Evolutionary conservation across 2,113 vertebrate species (phyloP), one percentile per base, ranked within the genome.

Genomic region (Crotalus horridus): DNA sequence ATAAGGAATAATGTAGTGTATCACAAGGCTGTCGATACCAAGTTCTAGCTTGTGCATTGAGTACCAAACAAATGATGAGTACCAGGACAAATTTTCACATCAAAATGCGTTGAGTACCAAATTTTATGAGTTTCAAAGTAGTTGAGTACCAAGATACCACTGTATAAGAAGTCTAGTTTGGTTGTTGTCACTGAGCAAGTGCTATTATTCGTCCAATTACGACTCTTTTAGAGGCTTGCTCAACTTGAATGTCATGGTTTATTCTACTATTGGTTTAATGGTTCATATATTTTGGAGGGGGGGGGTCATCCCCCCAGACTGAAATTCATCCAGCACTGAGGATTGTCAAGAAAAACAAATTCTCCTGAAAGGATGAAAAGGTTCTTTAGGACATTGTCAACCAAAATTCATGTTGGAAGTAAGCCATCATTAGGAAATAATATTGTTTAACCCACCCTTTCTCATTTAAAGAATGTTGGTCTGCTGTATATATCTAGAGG

Each of bases 251-350:
- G 55, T 64, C 87, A 8, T 92, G 81, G 17, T 87, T 85, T 94
- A 85, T 92, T 64, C 93, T n/a, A 81, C n/a, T 29, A 85, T 95
- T 54, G 95, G 94, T 90, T 89, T 43, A 43, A 3, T 56, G 0
- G 74, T 91, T 93, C 90, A 96, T 88, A 39, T 20, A 6, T 93
- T 95, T 94, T n/a, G 10, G 64, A 69, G 9, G 53, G 24, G 53
- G 24, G 21, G 11, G 10, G 20, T 74, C 6, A 46, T 64, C 91
- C 74, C 54, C 15, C 92, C 91, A 39, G 0, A 11, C 61, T 81
- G 61, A 94, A 92, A 91, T 43, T 43, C 61, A 94, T 91, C 21
- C 53, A 13, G 93, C 85, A 48, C 17, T 95, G 48, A 4, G n/a
- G 94, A 74, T 91, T 85, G 64, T 15, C 10, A 91, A 74, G 89